phyloP scores from a whole-genome alignment of 2,888 invertebrate genomes.

The Platycnemis pennipes region DNA sequence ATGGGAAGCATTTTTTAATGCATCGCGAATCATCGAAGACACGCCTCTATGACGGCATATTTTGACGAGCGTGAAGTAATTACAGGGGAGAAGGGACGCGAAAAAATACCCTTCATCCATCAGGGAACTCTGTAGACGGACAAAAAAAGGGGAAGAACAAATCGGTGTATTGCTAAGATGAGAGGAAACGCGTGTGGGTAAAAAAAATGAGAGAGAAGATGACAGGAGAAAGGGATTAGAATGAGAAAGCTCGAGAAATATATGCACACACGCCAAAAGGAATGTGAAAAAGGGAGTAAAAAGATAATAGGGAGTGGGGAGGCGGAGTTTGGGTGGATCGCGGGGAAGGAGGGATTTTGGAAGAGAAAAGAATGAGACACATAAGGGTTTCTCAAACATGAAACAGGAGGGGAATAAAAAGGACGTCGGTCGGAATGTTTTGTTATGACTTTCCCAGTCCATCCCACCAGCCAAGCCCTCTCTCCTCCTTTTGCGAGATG shows the following conservation, averaged over 20 bases:
- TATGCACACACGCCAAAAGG: background rate
- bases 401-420: conserved; percentile 13
- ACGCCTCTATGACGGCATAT: background rate
- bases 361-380: conserved; percentile 11
- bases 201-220: background rate
- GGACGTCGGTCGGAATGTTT: conserved; percentile 7
- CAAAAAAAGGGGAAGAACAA: background rate
- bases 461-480: background rate
- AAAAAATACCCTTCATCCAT: background rate
- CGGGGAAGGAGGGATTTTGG: background rate
- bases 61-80: background rate
- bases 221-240: background rate
- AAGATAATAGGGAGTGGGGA: background rate
- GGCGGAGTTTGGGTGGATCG: background rate
- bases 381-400: conserved; percentile 31
- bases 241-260: background rate
- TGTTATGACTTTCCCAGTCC: conserved; percentile 11
- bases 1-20: background rate
- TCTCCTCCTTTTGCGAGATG: conserved; percentile 17
- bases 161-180: background rate
- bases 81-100: background rate
- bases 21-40: background rate
- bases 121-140: background rate
- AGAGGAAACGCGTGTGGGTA: background rate
- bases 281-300: background rate